Conservation (phyloP, 1,140 invertebrate genomes). For the Pachypsylla venusta region DNA sequence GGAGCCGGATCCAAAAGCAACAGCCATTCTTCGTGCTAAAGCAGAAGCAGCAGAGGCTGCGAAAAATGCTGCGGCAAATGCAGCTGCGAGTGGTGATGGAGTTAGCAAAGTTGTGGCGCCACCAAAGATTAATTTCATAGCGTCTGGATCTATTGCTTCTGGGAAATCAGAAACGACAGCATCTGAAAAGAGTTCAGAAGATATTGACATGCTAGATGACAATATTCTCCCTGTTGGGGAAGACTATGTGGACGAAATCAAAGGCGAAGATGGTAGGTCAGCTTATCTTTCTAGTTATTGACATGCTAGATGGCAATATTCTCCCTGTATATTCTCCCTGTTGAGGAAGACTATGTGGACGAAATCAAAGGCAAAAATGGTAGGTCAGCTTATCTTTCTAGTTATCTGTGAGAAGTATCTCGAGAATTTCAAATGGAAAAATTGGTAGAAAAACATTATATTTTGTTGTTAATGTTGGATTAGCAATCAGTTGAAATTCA, state of each 20-base stretch:
- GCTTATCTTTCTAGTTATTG: constrained; percentile 36
- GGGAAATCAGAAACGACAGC: constrained; percentile 25
- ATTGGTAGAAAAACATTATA: too few relatives aligned
- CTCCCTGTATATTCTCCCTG: too few relatives aligned
- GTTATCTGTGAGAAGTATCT: too few relatives aligned
- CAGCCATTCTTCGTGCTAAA: constrained; percentile 25
- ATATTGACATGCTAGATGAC: constrained; percentile 45
- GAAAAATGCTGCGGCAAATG: constrained; percentile 20
- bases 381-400: constrained; percentile 34
- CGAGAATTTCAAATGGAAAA: too few relatives aligned
- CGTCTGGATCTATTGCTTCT: neutral
- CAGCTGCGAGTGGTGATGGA: constrained; percentile 1
- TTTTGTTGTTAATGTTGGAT: too few relatives aligned
- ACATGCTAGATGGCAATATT: constrained; percentile 59
- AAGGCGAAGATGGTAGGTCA: constrained; percentile 72
- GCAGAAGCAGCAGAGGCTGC: constrained; percentile 29
- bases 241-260: constrained; percentile 96
- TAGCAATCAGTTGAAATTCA: too few relatives aligned
- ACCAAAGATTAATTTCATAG: constrained; percentile 20
- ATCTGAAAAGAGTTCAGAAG: constrained; percentile 39
- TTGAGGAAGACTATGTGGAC: constrained; percentile 96
- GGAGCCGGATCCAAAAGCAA: constrained; percentile 54
- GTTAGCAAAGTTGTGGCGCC: neutral
- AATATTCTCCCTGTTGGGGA: constrained; percentile 93
- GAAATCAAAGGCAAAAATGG: constrained; percentile 90